phyloP scores from a whole-genome alignment of 1,140 invertebrate species.

The Limonius californicus region DNA sequence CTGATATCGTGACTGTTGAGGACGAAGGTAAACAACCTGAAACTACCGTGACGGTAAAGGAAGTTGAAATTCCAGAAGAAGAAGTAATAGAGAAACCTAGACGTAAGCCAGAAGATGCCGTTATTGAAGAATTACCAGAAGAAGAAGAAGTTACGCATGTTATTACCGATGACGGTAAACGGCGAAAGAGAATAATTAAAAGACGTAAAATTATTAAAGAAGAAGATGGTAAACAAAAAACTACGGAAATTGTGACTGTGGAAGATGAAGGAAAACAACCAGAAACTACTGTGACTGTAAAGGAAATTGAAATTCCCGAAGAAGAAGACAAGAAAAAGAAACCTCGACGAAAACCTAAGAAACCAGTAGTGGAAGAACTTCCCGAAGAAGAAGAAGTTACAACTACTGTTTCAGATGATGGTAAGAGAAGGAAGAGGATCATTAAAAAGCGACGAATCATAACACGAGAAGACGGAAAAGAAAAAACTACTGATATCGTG shows the following conservation, averaged over 20 bases:
- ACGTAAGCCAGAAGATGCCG: constrained; percentile 41
- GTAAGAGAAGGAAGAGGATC: constrained; percentile 23
- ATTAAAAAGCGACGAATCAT: constrained; percentile 30
- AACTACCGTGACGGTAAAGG: constrained; percentile 39
- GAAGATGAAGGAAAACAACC: constrained; percentile 48
- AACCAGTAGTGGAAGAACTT: constrained; percentile 34
- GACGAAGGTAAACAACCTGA: constrained; percentile 40
- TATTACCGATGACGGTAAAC: constrained; percentile 39
- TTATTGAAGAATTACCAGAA: constrained; percentile 38
- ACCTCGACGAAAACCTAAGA: constrained; percentile 30
- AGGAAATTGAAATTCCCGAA: constrained; percentile 24
- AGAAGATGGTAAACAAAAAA: constrained; percentile 42
- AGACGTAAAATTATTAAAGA: constrained; percentile 41
- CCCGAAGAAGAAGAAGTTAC: constrained; percentile 46
- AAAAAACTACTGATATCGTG: constrained; percentile 36
- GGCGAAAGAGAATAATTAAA: constrained; percentile 37
- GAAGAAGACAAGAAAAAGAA: constrained; percentile 39
- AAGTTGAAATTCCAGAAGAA: constrained; percentile 29
- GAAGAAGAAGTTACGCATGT: constrained; percentile 46
- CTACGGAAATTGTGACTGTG: constrained; percentile 45
- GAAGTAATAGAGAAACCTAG: constrained; percentile 34
- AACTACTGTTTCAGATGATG: constrained; percentile 31
- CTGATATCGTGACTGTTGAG: constrained; percentile 43
- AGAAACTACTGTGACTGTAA: constrained; percentile 35
- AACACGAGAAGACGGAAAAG: constrained; percentile 26